A percentile compares a stretch with the other conserved stretches of the same genome.
phyloP scores from a whole-genome alignment of 2,888 invertebrate species.

The Amblyjoppa fuscipennis region DNA sequence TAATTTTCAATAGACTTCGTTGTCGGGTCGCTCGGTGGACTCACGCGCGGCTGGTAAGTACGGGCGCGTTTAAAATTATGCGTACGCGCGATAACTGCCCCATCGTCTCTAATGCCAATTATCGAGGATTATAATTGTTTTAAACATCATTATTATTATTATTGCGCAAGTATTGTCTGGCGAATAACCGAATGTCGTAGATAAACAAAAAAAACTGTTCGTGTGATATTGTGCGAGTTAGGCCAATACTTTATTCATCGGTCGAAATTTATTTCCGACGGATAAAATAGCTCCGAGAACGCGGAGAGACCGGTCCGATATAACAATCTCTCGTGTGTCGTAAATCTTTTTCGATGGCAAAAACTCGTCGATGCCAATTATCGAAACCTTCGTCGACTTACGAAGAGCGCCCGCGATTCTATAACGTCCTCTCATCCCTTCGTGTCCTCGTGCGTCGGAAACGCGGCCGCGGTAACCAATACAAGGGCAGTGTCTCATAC shows the following conservation, averaged over 20 bases:
- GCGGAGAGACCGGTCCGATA: neutral
- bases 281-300: neutral
- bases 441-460: slow-evolving; percentile 19
- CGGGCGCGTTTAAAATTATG: neutral
- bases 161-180: neutral
- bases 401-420: slow-evolving; percentile 20
- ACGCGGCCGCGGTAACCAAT: slow-evolving; percentile 4
- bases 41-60: neutral
- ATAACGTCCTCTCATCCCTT: slow-evolving; percentile 11
- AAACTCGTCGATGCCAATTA: slow-evolving; percentile 39
- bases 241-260: neutral
- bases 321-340: neutral
- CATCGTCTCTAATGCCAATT: neutral
- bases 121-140: neutral
- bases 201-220: neutral
- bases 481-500: slow-evolving; percentile 4
- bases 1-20: slow-evolving; percentile 54
- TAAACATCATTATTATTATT: neutral
- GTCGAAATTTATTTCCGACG: neutral
- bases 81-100: neutral
- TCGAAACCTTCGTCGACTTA: slow-evolving; percentile 41
- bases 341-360: slow-evolving; percentile 15
- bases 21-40: neutral
- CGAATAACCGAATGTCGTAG: neutral
- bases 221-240: neutral